phyloP scores from a whole-genome alignment of 2,888 invertebrate genomes.

The Sinotaia quadrata region DNA sequence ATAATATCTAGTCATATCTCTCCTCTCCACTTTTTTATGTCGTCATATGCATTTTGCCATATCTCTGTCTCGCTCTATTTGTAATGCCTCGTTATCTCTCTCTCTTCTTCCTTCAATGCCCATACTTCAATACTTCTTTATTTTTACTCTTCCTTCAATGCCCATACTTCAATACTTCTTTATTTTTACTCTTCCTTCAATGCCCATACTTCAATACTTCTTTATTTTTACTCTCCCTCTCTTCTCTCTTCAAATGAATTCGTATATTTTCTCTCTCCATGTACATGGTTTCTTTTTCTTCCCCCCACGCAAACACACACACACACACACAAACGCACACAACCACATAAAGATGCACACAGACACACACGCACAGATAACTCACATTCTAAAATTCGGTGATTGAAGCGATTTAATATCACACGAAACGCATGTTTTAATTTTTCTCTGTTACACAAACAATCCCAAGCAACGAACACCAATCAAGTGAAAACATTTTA shows the following conservation, averaged over 20 bases:
- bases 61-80: neutral
- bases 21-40: neutral
- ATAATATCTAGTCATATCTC: neutral
- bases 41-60: slow-evolving; percentile 2
- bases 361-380: too few relatives aligned
- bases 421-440: too few relatives aligned
- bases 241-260: slow-evolving; percentile 2
- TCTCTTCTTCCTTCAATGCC: slow-evolving; percentile 1
- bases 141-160: slow-evolving; percentile 1
- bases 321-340: too few relatives aligned
- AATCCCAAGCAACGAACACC: too few relatives aligned
- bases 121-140: neutral
- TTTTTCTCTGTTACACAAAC: too few relatives aligned
- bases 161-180: slow-evolving; percentile 19
- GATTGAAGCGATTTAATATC: too few relatives aligned
- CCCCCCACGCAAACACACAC: too few relatives aligned
- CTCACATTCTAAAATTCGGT: too few relatives aligned
- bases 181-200: slow-evolving; percentile 11
- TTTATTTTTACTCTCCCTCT: neutral
- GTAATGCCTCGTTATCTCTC: neutral
- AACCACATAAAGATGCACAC: too few relatives aligned
- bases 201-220: slow-evolving; percentile 8
- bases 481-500: too few relatives aligned
- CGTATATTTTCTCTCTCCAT: neutral
- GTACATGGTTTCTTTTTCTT: neutral